These are phyloP conservation scores for Polyommatus icarus DNA, from an alignment of 2,888 invertebrate species.

Conservation along the genomic window DNA sequence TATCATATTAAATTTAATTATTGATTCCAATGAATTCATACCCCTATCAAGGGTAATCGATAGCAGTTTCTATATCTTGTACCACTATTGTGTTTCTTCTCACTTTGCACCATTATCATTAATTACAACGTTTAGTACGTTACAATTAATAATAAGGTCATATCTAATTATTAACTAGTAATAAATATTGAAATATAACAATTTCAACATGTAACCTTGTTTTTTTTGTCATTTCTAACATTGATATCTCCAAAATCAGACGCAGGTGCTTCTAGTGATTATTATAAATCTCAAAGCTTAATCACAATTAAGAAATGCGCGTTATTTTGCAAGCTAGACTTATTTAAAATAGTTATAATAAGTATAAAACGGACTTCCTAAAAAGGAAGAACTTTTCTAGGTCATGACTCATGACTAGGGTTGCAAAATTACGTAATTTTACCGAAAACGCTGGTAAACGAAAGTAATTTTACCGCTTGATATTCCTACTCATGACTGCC, in stretches of 20 bases:
- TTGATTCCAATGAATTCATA: not conserved
- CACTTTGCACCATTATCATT: not conserved
- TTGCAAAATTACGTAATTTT: too few species aligned
- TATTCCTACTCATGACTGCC: too few species aligned
- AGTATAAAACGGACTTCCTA: not conserved
- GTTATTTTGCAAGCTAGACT: not conserved
- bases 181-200: not conserved
- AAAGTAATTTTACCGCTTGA: too few species aligned
- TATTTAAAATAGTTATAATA: not conserved
- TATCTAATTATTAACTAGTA: not conserved
- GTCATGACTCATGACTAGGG: not conserved
- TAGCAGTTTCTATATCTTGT: not conserved
- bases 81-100: not conserved
- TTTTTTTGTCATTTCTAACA: not conserved
- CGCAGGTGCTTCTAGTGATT: not conserved
- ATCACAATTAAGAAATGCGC: not conserved
- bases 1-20: conserved; percentile 4
- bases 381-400: not conserved
- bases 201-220: conserved; percentile 9
- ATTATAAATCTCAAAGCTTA: conserved; percentile 9
- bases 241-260: not conserved
- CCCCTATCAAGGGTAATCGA: not conserved
- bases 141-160: too few species aligned
- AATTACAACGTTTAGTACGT: not conserved
- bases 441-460: too few species aligned